Conservation (phyloP, 2,797 vertebrate genomes). For the Gastrophryne carolinensis region DNA sequence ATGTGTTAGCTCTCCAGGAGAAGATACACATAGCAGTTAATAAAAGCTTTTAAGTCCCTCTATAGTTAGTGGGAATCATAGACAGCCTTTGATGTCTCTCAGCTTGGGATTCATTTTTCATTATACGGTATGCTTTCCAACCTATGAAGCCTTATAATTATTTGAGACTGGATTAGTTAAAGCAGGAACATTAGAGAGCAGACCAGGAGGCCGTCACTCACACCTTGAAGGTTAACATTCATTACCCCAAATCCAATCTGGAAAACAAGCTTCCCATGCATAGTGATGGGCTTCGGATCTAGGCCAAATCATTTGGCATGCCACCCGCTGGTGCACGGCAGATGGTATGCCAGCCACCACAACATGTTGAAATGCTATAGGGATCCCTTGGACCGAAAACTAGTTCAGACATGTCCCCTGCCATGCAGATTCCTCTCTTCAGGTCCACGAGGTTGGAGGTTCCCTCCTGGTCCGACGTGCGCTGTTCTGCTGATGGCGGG, state of each 20-base stretch:
- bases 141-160: constrained; percentile 44
- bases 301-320: too few relatives aligned
- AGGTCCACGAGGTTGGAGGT: too few relatives aligned
- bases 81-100: constrained; percentile 29
- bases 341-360: too few relatives aligned
- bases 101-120: constrained; percentile 46
- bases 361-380: too few relatives aligned
- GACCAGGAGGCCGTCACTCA: constrained; percentile 7
- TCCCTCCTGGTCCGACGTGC: too few relatives aligned
- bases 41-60: constrained; percentile 33
- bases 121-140: constrained; percentile 42
- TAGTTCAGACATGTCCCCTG: too few relatives aligned
- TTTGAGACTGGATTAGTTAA: constrained; percentile 46
- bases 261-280: neutral
- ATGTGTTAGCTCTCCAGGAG: constrained; percentile 24
- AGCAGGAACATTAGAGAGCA: constrained; percentile 25
- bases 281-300: neutral
- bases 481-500: too few relatives aligned
- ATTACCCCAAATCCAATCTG: constrained; percentile 1
- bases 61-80: constrained; percentile 34
- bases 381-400: too few relatives aligned
- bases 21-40: neutral
- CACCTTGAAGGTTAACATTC: constrained; percentile 9
- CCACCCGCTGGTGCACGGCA: too few relatives aligned
- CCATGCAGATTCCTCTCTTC: too few relatives aligned